Percentiles rank a stretch among this genome's conserved stretches.
Evolutionary conservation across 2,113 vertebrate genomes (phyloP).

Genomic region (Myiopsitta monachus): DNA sequence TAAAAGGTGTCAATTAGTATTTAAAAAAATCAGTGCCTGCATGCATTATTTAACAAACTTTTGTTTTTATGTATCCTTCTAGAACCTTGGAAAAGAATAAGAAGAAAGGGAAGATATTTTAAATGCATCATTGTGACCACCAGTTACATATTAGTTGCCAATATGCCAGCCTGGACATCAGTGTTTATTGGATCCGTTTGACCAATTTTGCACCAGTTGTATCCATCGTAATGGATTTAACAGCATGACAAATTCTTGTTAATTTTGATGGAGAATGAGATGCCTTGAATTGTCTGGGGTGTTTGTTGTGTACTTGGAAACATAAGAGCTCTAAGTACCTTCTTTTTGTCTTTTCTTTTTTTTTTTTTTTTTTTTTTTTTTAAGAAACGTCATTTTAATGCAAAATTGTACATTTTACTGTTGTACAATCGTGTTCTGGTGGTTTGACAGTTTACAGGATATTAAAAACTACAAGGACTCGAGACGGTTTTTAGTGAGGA

Average conservation of each 20-base stretch:
- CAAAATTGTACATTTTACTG: slow-evolving; percentile 78
- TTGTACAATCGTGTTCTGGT: slow-evolving; percentile 89
- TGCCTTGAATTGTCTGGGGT: slow-evolving; percentile 83
- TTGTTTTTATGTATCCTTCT: not conserved
- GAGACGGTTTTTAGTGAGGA: slow-evolving; percentile 77
- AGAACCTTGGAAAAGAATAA: slow-evolving; percentile 99
- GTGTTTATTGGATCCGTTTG: slow-evolving; percentile 82
- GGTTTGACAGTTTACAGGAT: slow-evolving; percentile 84
- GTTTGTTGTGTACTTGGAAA: slow-evolving; percentile 85
- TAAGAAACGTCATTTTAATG: slow-evolving; percentile 77
- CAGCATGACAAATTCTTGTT: slow-evolving; percentile 81
- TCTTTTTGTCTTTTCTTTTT: slow-evolving; percentile 47
- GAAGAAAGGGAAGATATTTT: slow-evolving; percentile 99
- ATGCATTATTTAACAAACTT: not conserved
- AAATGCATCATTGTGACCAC: slow-evolving; percentile 76
- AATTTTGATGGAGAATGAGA: slow-evolving; percentile 79
- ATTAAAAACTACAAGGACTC: slow-evolving; percentile 76
- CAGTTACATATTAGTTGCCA: slow-evolving; percentile 87
- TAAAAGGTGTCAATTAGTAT: not conserved
- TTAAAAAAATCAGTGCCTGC: not conserved
- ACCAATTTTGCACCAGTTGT: slow-evolving; percentile 84
- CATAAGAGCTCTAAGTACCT: slow-evolving; percentile 79
- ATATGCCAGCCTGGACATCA: slow-evolving; percentile 88
- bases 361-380: slow-evolving; percentile 56
- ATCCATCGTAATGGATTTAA: slow-evolving; percentile 83